These are phyloP conservation scores for Sinocyclocheilus anshuiensis DNA, from an alignment of 2,113 vertebrate genomes.

Conservation along the genomic window DNA sequence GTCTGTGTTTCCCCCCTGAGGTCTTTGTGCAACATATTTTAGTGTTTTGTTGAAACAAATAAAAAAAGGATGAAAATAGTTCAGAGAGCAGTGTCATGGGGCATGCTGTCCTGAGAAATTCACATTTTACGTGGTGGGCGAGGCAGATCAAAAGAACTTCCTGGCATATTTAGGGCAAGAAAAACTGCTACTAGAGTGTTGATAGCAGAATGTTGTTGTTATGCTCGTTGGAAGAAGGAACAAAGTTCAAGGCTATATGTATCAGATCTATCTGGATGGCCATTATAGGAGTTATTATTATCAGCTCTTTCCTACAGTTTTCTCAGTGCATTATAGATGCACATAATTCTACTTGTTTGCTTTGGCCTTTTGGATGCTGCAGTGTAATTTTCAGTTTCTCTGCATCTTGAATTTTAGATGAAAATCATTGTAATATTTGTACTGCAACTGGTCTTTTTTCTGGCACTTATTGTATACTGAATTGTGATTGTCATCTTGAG, in stretches of 20 bases:
- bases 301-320: not conserved
- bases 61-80: not conserved
- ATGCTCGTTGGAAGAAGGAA: not conserved
- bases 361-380: not conserved
- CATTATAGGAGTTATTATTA: not conserved
- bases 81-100: not conserved
- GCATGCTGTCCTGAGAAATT: not conserved
- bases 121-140: not conserved
- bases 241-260: not conserved
- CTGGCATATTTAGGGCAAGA: not conserved
- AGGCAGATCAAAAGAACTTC: slow-evolving; percentile 6
- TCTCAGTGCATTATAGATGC: not conserved
- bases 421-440: not conserved
- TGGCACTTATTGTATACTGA: not conserved
- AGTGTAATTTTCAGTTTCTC: not conserved
- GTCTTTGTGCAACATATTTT: not conserved
- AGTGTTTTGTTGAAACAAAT: not conserved
- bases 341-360: not conserved
- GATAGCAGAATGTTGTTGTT: not conserved
- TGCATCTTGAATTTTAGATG: not conserved
- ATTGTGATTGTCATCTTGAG: not conserved
- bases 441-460: not conserved
- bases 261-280: not conserved
- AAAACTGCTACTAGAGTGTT: not conserved
- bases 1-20: not conserved